Percentiles rank a stretch among this genome's conserved stretches.
Evolutionary conservation across 1,140 invertebrate genomes (phyloP).

Genomic region (Pollicipes pollicipes): DNA sequence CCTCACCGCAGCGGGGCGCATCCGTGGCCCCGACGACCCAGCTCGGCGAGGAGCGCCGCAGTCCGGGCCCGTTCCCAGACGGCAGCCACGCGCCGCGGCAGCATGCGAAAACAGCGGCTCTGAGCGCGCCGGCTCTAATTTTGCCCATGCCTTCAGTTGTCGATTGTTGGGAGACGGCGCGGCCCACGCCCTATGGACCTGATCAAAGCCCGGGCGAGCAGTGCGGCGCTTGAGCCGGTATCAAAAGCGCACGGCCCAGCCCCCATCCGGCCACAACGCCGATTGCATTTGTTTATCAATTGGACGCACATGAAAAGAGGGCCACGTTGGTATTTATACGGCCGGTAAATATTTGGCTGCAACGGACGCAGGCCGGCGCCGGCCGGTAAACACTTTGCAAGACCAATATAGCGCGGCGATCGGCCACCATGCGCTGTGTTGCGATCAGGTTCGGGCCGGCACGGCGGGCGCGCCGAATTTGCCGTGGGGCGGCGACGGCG

Average conservation of each 20-base stretch:
- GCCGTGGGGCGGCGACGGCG: too few relatives aligned
- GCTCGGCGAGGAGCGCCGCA: too few relatives aligned
- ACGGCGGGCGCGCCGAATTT: neutral
- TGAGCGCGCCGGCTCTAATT: too few relatives aligned
- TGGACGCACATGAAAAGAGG: conserved; percentile 1
- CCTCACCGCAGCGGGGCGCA: too few relatives aligned
- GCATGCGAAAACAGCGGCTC: too few relatives aligned
- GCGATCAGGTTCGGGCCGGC: neutral
- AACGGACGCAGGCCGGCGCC: neutral
- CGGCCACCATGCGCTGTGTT: neutral
- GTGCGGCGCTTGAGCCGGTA: neutral
- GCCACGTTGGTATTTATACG: neutral
- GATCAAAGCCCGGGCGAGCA: neutral
- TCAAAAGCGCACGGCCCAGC: neutral
- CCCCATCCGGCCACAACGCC: neutral
- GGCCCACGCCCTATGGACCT: too few relatives aligned
- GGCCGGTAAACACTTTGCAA: neutral
- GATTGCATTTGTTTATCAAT: neutral
- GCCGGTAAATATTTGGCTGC: neutral
- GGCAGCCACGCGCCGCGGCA: too few relatives aligned
- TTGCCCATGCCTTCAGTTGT: too few relatives aligned
- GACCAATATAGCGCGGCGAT: neutral
- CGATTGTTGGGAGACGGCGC: too few relatives aligned
- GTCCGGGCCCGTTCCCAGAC: too few relatives aligned
- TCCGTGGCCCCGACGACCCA: too few relatives aligned